A percentile compares a stretch with the other conserved stretches of the same genome.
Evolutionary conservation across 2,113 vertebrate genomes (phyloP).

Genomic region (Elephas maximus): DNA sequence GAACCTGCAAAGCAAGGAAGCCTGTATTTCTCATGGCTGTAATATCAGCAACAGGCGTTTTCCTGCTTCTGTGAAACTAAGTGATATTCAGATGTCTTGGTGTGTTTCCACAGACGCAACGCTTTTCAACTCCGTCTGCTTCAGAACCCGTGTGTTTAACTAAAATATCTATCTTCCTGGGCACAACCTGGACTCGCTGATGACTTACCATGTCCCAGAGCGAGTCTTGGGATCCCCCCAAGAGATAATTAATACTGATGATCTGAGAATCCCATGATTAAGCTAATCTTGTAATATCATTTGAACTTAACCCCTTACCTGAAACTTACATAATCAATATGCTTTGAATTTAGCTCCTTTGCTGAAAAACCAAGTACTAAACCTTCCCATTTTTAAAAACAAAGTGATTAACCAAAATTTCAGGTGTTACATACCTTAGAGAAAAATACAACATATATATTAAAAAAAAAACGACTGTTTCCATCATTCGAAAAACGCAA

Average conservation of each 20-base stretch:
- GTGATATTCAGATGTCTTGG: no score
- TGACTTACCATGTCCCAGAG: accelerated
- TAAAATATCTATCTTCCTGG: no score
- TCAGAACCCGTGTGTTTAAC: no score
- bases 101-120: accelerated
- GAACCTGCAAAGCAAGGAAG: accelerated
- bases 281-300: accelerated
- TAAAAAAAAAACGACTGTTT: no score
- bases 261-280: not conserved
- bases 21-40: accelerated
- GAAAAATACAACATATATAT: not conserved
- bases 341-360: not conserved
- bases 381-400: not conserved
- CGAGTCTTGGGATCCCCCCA: accelerated
- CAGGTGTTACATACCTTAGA: not conserved
- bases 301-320: not conserved
- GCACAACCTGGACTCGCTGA: accelerated
- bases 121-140: no score
- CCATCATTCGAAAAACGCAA: not conserved
- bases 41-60: accelerated
- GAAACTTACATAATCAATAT: no score
- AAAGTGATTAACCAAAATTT: accelerated
- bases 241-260: not conserved
- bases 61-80: accelerated
- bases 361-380: accelerated